Conservation (phyloP, 2,113 vertebrate species). For the Perca fluviatilis region DNA sequence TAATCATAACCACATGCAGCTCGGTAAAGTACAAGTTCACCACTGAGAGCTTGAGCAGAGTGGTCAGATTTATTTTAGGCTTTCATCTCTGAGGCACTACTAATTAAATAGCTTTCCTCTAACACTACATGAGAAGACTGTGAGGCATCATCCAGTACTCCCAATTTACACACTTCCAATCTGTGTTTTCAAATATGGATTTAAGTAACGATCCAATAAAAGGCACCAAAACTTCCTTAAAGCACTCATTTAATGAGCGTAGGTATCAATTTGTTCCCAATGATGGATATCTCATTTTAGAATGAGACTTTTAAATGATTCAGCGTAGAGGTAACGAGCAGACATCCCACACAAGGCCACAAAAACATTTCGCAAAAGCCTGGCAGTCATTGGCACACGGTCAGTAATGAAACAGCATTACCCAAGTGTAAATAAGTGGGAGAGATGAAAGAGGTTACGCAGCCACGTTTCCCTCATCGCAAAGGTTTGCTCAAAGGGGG, state of each 20-base stretch:
- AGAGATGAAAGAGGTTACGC: slow-evolving; percentile 35
- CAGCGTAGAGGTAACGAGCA: slow-evolving; percentile 51
- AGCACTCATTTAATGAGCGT: slow-evolving; percentile 20
- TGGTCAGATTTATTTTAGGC: slow-evolving; percentile 2
- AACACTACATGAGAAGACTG: slow-evolving; percentile 7
- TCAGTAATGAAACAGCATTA: slow-evolving; percentile 32
- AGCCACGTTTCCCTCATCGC: not conserved
- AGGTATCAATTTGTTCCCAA: slow-evolving; percentile 34
- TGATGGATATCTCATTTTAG: slow-evolving; percentile 39
- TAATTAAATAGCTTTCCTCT: slow-evolving; percentile 25
- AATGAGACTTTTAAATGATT: slow-evolving; percentile 48
- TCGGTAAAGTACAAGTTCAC: not conserved
- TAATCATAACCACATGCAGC: not conserved
- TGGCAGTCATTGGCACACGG: not conserved
- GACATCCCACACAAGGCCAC: slow-evolving; percentile 53
- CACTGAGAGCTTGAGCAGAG: not conserved
- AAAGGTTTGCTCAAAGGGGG: not conserved
- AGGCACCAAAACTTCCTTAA: slow-evolving; percentile 5
- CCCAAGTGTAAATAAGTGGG: slow-evolving; percentile 7
- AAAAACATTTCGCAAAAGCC: slow-evolving; percentile 37
- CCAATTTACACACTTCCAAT: slow-evolving; percentile 23
- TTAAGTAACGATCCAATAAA: not conserved
- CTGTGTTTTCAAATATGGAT: slow-evolving; percentile 28
- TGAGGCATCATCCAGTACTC: slow-evolving; percentile 3
- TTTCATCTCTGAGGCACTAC: slow-evolving; percentile 7